Evolutionary conservation across 2,113 vertebrate species (phyloP).

Genomic region (Calypte anna): DNA sequence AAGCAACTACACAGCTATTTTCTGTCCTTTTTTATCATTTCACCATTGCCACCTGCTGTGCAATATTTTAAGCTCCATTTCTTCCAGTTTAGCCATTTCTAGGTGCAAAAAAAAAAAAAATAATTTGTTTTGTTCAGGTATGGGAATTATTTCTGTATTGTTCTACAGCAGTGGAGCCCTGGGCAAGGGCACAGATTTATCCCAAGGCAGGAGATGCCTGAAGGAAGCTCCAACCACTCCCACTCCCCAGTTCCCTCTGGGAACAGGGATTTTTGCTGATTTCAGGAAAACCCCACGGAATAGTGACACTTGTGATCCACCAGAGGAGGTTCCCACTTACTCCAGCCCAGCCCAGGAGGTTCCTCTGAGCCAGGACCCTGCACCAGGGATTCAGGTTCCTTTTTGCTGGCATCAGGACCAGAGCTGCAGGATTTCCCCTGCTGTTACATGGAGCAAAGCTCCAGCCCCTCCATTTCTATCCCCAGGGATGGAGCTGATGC

Average conservation of each 20-base stretch:
- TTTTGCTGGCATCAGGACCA: not conserved
- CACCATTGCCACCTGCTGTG: not conserved
- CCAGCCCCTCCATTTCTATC: not conserved
- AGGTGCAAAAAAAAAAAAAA: not conserved
- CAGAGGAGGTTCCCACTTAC: accelerated
- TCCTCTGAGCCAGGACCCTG: not conserved
- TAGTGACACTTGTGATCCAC: too few species aligned
- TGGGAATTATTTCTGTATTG: accelerated
- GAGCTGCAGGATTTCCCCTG: not conserved
- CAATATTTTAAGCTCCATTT: not conserved
- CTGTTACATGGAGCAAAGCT: accelerated
- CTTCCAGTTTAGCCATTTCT: not conserved
- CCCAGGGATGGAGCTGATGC: not conserved
- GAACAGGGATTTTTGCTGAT: too few species aligned
- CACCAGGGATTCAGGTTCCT: accelerated
- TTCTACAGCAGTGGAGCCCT: accelerated
- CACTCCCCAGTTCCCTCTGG: accelerated
- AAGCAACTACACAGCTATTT: not conserved
- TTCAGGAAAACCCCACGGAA: accelerated
- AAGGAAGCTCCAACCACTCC: too few species aligned
- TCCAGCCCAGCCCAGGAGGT: accelerated
- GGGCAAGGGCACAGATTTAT: not conserved
- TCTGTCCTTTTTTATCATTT: not conserved
- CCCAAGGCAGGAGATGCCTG: not conserved
- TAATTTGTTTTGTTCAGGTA: not conserved